A percentile compares a stretch with the other conserved stretches of the same genome.
These are phyloP conservation scores for Cryptomyrus ogoouensis DNA, from an alignment of 2,113 vertebrate species.

Conservation along the genomic window DNA sequence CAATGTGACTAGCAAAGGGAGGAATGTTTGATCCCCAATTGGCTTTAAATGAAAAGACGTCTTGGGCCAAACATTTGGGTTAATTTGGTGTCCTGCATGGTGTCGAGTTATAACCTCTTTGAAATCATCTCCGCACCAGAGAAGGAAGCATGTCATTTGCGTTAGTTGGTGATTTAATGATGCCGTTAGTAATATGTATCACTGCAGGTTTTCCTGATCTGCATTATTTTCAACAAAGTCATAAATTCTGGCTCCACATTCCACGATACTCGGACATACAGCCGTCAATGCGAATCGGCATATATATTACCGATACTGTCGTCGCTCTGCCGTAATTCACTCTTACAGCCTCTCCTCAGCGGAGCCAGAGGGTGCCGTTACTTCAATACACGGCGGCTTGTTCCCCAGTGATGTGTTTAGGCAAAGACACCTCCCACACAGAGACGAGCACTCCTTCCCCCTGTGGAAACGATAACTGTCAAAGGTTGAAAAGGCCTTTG, in stretches of 20 bases:
- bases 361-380: not conserved
- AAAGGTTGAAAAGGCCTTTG: constrained; percentile 44
- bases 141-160: not conserved
- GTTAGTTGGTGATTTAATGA: not conserved
- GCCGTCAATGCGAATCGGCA: not conserved
- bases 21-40: not conserved
- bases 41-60: not conserved
- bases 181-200: not conserved
- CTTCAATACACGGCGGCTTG: not conserved
- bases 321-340: not conserved
- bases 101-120: not conserved
- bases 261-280: not conserved
- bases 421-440: not conserved
- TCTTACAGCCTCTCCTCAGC: not conserved
- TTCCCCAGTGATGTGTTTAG: not conserved
- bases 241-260: not conserved
- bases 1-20: not conserved
- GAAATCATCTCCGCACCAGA: not conserved
- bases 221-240: not conserved
- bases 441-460: constrained; percentile 44
- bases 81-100: not conserved
- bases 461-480: constrained; percentile 50
- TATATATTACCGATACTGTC: not conserved
- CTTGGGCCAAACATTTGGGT: not conserved
- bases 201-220: not conserved